Base-by-base conservation (phyloP, 2,113 vertebrate species). In the Rhodinocichla rosea region DNA sequence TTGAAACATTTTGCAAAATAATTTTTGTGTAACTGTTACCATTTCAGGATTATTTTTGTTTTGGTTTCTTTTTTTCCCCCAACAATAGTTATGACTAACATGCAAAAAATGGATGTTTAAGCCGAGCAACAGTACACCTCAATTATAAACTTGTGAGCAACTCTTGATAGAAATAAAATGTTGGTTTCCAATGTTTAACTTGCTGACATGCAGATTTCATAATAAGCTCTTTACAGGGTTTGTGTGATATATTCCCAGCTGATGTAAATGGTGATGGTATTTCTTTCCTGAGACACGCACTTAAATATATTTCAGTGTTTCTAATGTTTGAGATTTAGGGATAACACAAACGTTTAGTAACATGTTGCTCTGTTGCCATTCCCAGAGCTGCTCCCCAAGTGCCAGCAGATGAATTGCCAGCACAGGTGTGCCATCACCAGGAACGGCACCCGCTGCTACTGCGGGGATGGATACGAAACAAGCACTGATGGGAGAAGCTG, bases 361-460 rank as follows among this genome's bases (percentile, higher is more conserved):
- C 40, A 6, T 45, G 10, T 76, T 67, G 2, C 35, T 74, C 7
- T 55, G 8, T 78, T 56, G 1, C 42, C 49, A 12, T 94, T 97
- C 88, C 37, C 98, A 99, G 99, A 99, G 96, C 92, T 99, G 44
- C 97, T 99, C 93, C 98, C 99, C 94, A 98, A 83, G 91, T 99
- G 99, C 97, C 99, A 99, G 15, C 98, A 98, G 97, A 96, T 99
- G 92, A 98, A 97, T 19, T 99, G 99, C 95, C 99, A 98, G 30
- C 98, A 99, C 76, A 99, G 97, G 93, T 99, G 99, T 96, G 98
- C 99, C 94, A 97, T 99, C 92, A 97, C 98, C 81, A 99, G 98
- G 97, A 99, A 99, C 13, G 98, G 98, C 94, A 99, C 98, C 45
- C 97, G 97, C 97, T 99, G 99, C 88, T 99, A 99, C 97, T 99